phyloP scores from a whole-genome alignment of 2,888 invertebrate species.

The Drosophila longiperda region DNA sequence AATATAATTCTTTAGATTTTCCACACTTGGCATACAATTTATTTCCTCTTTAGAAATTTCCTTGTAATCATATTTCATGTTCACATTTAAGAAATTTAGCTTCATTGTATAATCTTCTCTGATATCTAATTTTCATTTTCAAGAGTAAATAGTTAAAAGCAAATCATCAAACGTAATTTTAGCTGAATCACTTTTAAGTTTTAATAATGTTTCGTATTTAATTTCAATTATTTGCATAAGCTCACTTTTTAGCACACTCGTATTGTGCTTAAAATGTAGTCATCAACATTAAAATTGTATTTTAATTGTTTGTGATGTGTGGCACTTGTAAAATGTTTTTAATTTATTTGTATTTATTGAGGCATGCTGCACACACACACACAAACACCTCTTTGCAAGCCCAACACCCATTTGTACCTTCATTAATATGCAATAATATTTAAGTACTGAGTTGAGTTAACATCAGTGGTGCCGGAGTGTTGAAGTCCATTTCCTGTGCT shows the following conservation, averaged over 20 bases:
- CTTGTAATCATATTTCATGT: neutral
- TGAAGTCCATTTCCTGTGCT: constrained; percentile 30
- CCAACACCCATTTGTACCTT: constrained; percentile 31
- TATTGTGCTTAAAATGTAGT: neutral
- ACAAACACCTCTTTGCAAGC: constrained; percentile 15
- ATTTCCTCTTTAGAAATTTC: neutral
- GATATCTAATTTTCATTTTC: neutral
- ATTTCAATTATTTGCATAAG: neutral
- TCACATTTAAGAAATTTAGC: neutral
- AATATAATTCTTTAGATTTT: constrained; percentile 17
- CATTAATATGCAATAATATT: constrained; percentile 71
- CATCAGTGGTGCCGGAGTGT: constrained; percentile 5
- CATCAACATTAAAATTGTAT: neutral
- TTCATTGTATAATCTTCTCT: neutral
- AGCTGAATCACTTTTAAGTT: neutral
- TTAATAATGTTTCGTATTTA: neutral
- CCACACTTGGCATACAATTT: neutral
- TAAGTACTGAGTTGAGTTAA: constrained; percentile 33
- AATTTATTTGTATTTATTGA: constrained; percentile 69
- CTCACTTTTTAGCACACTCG: neutral
- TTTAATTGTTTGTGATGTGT: constrained; percentile 42
- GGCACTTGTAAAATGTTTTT: constrained; percentile 37
- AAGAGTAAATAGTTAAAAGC: neutral
- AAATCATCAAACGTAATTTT: neutral
- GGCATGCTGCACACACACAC: constrained; percentile 37